phyloP scores from a whole-genome alignment of 1,140 invertebrate species.

The Condylostylus longicornis region DNA sequence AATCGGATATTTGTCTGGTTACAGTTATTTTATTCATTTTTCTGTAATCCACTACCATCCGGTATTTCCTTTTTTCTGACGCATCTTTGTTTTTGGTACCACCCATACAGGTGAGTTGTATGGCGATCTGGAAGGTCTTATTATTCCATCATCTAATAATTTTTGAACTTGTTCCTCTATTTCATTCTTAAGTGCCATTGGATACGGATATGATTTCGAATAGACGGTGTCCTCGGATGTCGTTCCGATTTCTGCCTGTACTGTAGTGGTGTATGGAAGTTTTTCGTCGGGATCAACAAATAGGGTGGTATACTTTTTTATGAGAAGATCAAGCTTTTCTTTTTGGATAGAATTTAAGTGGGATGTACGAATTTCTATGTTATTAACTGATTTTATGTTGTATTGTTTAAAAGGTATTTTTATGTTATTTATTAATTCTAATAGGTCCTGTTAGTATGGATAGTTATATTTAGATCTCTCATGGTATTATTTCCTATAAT shows the following conservation, averaged over 20 bases:
- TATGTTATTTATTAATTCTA: not conserved
- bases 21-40: constrained; percentile 20
- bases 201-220: constrained; percentile 12
- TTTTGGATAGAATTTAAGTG: not conserved
- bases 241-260: constrained; percentile 1
- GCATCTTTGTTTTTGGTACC: constrained; percentile 10
- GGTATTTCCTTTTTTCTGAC: constrained; percentile 18
- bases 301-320: not conserved
- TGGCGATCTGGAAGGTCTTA: constrained; percentile 12
- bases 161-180: constrained; percentile 16
- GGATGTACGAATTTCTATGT: not conserved
- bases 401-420: constrained; percentile 1
- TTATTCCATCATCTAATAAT: constrained; percentile 16
- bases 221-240: constrained; percentile 4
- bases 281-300: constrained; percentile 5
- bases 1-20: constrained; percentile 34
- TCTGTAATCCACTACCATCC: constrained; percentile 21
- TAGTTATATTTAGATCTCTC: not conserved
- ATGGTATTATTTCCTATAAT: constrained; percentile 4
- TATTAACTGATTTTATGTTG: constrained; percentile 2
- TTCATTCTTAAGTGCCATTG: constrained; percentile 11
- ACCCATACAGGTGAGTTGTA: constrained; percentile 7
- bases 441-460: not conserved
- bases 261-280: constrained; percentile 5
- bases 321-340: constrained; percentile 1